Evolutionary conservation across 1,140 invertebrate species (phyloP), one percentile per base, ranked within the genome.

Genomic region (Sarcophaga peregrina): DNA sequence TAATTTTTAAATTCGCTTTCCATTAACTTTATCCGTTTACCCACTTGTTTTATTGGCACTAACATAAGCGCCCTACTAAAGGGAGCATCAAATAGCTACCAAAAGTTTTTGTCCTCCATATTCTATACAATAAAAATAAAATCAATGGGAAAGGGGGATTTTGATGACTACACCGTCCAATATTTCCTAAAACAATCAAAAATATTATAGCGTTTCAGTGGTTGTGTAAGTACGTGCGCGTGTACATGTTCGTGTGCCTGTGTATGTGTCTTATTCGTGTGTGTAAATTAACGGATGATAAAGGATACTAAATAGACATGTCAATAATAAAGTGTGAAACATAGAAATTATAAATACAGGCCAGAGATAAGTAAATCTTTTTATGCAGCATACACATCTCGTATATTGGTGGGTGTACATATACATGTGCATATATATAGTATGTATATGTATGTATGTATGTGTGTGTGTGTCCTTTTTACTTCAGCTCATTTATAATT

Each of bases 241-340:
- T 68, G 17, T 9, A 20, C n/a, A 0, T 20, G n/a, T 68, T 3
- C 20, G 17, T 68, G 62, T 68, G 62, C 15, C 1, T 62, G 15
- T 62, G 13, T 6, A 25, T 68, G 8, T 68, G 17, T 25, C 20
- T 37, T 37, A 37, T 37, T 37, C 1, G 25, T 37, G 25, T 68
- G 17, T 25, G n/a, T 68, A 68, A 9, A 68, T 20, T 68, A 68
- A 25, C 17, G 62, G 62, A 20, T 25, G 20, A 68, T 68, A 68
- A 25, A 68, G 62, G 62, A 20, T 25, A 20, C 8, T 68, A 68
- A 68, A 68, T 68, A 25, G 62, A 68, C 62, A 68, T 68, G 62
- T 20, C 62, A 68, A 68, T 68, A 68, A 68, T 68, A 68, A 9
- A 68, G 62, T 68, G 62, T 68, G 62, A 68, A 68, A 68, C n/a